Percentiles rank a stretch among this genome's conserved stretches.
These are phyloP conservation scores for Strix aluco DNA, from an alignment of 2,113 vertebrate species.

Conservation along the genomic window DNA sequence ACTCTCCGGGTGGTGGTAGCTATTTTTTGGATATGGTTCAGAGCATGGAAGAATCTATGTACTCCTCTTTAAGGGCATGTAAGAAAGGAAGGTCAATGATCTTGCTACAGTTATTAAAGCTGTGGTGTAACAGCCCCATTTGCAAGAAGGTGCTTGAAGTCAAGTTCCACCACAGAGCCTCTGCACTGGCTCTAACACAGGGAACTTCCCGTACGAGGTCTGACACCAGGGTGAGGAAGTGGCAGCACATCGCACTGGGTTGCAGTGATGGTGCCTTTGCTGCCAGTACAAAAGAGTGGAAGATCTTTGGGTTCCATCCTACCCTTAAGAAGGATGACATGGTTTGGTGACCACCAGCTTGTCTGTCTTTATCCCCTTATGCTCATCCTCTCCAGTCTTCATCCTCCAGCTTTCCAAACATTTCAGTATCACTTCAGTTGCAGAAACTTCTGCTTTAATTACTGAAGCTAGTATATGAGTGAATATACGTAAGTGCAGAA, in stretches of 20 bases:
- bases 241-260: neutral
- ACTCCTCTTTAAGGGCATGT: neutral
- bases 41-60: neutral
- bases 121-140: neutral
- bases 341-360: neutral
- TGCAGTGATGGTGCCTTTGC: neutral
- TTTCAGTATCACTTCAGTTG: neutral
- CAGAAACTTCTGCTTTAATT: neutral
- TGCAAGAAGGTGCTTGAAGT: neutral
- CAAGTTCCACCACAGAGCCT: neutral
- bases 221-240: neutral
- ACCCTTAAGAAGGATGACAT: neutral
- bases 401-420: neutral
- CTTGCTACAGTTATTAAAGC: neutral
- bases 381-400: neutral
- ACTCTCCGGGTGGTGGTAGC: neutral
- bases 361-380: rapidly evolving
- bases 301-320: neutral
- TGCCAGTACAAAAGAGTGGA: neutral
- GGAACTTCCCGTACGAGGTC: neutral
- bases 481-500: neutral
- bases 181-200: neutral
- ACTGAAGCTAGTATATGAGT: neutral
- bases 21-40: neutral
- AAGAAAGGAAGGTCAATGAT: neutral